These are phyloP conservation scores for Dolichallabes microphthalmus DNA, from an alignment of 2,113 vertebrate genomes.

Conservation along the genomic window DNA sequence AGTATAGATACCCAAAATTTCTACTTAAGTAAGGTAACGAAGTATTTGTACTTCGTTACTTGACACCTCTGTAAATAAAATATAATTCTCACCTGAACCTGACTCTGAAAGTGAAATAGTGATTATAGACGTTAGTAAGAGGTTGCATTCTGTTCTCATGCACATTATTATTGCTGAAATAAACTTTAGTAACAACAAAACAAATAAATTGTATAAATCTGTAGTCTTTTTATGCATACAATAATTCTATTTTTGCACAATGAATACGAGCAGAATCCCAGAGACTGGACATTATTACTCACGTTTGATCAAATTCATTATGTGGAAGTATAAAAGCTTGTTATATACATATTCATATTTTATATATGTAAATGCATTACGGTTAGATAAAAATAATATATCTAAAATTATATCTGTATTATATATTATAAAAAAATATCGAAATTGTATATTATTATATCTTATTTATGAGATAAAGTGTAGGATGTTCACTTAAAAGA, in stretches of 20 bases:
- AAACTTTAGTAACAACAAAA: background rate
- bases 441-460: too few relatives aligned
- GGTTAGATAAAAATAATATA: too few relatives aligned
- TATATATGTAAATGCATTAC: background rate
- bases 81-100: slow-evolving; percentile 17
- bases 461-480: background rate
- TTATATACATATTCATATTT: too few relatives aligned
- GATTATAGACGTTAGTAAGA: background rate
- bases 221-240: background rate
- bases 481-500: background rate
- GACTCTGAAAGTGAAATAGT: slow-evolving; percentile 18
- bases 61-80: too few relatives aligned
- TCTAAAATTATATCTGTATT: too few relatives aligned
- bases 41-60: too few relatives aligned
- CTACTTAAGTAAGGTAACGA: too few relatives aligned
- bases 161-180: background rate
- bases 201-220: background rate
- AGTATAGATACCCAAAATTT: too few relatives aligned
- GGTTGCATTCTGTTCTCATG: background rate
- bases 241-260: background rate
- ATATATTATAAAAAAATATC: too few relatives aligned
- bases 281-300: background rate
- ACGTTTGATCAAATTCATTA: background rate
- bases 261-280: background rate
- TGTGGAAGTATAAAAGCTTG: background rate